phyloP scores from a whole-genome alignment of 2,888 invertebrate genomes.

The Allygus modestus region DNA sequence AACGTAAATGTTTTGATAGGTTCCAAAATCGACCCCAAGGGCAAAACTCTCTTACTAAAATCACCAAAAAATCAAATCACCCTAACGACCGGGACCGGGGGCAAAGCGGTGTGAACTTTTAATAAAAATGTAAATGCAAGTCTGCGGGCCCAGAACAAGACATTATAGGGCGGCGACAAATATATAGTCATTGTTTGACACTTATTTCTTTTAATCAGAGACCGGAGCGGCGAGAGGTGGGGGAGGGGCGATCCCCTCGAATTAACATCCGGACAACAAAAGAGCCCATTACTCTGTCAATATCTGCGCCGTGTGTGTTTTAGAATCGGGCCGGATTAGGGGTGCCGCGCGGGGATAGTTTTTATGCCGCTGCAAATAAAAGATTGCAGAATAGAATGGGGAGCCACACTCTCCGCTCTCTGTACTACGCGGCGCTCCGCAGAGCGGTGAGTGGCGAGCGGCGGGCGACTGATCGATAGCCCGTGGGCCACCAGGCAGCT shows the following conservation, averaged over 20 bases:
- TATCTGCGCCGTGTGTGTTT: slow-evolving; percentile 62
- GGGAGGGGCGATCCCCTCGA: slow-evolving; percentile 16
- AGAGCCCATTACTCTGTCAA: slow-evolving; percentile 62
- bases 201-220: slow-evolving; percentile 58
- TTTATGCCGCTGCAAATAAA: slow-evolving; percentile 59
- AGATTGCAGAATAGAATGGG: slow-evolving; percentile 62
- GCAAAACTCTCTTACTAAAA: slow-evolving; percentile 1
- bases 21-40: neutral
- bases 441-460: neutral
- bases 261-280: slow-evolving; percentile 61
- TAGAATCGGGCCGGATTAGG: slow-evolving; percentile 52
- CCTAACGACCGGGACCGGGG: slow-evolving; percentile 34
- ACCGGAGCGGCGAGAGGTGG: neutral
- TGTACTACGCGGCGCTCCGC: neutral
- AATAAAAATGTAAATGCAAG: slow-evolving; percentile 54
- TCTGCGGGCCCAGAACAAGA: slow-evolving; percentile 40
- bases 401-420: slow-evolving; percentile 34
- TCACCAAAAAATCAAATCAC: slow-evolving; percentile 52
- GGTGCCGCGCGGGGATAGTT: slow-evolving; percentile 55
- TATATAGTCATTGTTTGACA: slow-evolving; percentile 58
- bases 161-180: slow-evolving; percentile 46
- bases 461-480: slow-evolving; percentile 2
- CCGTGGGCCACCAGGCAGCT: neutral
- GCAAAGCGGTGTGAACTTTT: slow-evolving; percentile 56
- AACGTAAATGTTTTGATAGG: no score